Conservation (phyloP, 2,888 invertebrate genomes). For the Merodon equestris region DNA sequence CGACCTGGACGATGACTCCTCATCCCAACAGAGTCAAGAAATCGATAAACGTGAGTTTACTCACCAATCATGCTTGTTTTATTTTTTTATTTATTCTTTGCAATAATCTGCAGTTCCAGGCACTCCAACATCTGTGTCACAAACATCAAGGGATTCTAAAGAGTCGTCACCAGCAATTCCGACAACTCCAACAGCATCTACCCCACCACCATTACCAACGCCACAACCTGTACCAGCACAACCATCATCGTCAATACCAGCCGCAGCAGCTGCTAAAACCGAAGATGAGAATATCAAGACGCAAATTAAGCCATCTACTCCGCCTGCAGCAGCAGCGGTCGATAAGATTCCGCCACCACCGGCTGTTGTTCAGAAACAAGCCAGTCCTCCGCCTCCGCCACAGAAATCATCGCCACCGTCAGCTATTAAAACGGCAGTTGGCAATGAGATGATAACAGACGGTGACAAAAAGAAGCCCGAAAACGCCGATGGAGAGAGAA, state of each 20-base stretch:
- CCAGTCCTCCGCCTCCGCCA: slow-evolving; percentile 60
- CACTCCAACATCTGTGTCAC: slow-evolving; percentile 78
- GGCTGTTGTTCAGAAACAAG: slow-evolving; percentile 69
- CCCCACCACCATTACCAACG: slow-evolving; percentile 59
- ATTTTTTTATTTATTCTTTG: slow-evolving; percentile 16
- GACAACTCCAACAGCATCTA: slow-evolving; percentile 53
- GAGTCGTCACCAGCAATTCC: slow-evolving; percentile 71
- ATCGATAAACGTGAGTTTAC: slow-evolving; percentile 83
- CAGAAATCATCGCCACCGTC: slow-evolving; percentile 59
- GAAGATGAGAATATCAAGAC: slow-evolving; percentile 59
- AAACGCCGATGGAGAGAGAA: slow-evolving; percentile 76
- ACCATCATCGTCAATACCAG: slow-evolving; percentile 72
- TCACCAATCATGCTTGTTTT: slow-evolving; percentile 6
- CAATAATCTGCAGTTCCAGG: slow-evolving; percentile 78
- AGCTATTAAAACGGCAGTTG: slow-evolving; percentile 40
- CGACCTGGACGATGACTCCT: slow-evolving; percentile 95
- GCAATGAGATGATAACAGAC: slow-evolving; percentile 55
- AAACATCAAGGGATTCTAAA: slow-evolving; percentile 76
- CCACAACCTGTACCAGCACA: slow-evolving; percentile 73
- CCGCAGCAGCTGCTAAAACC: slow-evolving; percentile 74
- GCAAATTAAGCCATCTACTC: slow-evolving; percentile 52
- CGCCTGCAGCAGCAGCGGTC: slow-evolving; percentile 51
- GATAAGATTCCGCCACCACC: slow-evolving; percentile 67
- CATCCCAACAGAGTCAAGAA: slow-evolving; percentile 90
- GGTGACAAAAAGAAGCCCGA: slow-evolving; percentile 70